These are phyloP conservation scores for Indicator maculatus DNA, from an alignment of 2,113 vertebrate species.

Conservation along the genomic window DNA sequence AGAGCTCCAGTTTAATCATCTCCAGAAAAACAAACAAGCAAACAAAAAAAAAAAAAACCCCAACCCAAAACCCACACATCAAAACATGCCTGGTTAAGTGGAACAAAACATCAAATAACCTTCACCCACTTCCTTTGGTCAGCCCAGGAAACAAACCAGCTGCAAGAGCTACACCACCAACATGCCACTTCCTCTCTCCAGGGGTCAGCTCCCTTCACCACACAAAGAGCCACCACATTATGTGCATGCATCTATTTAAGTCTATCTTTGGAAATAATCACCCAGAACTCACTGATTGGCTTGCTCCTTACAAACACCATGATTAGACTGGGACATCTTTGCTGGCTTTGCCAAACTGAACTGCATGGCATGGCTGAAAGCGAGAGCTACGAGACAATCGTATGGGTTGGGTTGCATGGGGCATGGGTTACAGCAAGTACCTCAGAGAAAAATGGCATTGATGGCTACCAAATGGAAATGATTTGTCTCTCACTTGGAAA, in stretches of 20 bases:
- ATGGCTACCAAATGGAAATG: neutral
- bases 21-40: neutral
- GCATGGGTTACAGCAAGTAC: neutral
- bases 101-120: neutral
- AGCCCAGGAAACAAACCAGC: neutral
- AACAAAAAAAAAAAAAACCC: no score
- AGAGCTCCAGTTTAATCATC: neutral
- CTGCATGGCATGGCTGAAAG: neutral
- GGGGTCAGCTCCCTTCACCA: neutral
- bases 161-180: neutral
- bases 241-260: neutral
- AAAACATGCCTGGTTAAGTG: neutral
- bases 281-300: neutral
- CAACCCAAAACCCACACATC: neutral
- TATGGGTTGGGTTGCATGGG: no score
- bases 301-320: conserved; percentile 31
- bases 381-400: neutral
- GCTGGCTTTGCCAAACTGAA: conserved; percentile 33
- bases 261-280: conserved; percentile 49
- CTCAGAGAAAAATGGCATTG: neutral
- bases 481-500: conserved; percentile 40
- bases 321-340: conserved; percentile 38
- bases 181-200: conserved; percentile 4
- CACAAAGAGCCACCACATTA: neutral
- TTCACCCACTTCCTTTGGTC: conserved; percentile 23